Evolutionary conservation across 2,797 vertebrate genomes (phyloP).

Genomic region (Falco concolor): DNA sequence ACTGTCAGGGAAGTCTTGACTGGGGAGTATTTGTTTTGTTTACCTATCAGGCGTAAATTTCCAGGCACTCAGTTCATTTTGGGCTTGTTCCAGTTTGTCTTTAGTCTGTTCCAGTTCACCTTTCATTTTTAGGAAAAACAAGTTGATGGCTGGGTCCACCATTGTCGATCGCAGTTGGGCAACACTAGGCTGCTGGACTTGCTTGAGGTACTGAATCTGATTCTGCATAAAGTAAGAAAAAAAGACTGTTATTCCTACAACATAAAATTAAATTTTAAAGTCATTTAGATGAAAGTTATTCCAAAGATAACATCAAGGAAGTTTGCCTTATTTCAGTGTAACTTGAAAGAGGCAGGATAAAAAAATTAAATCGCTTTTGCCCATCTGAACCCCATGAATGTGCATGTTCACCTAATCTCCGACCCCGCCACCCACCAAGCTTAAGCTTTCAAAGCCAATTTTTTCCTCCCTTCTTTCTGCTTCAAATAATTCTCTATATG

Average conservation of each 20-base stretch:
- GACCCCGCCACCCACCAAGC: not conserved
- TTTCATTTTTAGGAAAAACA: slow-evolving; percentile 99
- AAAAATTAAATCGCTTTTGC: not conserved
- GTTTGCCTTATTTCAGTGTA: not conserved
- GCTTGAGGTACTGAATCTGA: slow-evolving; percentile 99
- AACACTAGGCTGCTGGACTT: slow-evolving; percentile 98
- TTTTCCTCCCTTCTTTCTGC: fast-evolving
- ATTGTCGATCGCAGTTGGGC: slow-evolving; percentile 98
- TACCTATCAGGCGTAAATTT: slow-evolving; percentile 99
- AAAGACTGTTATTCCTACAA: slow-evolving; percentile 54
- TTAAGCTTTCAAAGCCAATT: not conserved
- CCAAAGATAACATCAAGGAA: not conserved
- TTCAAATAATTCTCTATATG: not conserved
- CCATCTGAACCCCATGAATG: not conserved
- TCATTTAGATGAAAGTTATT: not conserved
- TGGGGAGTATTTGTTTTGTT: slow-evolving; percentile 96
- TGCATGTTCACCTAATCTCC: not conserved
- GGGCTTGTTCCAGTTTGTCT: slow-evolving; percentile 99
- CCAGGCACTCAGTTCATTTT: slow-evolving; percentile 99
- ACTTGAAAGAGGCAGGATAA: not conserved
- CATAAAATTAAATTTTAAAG: not conserved
- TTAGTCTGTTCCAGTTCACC: slow-evolving; percentile 99
- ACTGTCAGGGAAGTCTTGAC: slow-evolving; percentile 98
- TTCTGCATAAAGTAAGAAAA: slow-evolving; percentile 81
- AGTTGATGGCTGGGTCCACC: slow-evolving; percentile 99